A percentile compares a stretch with the other conserved stretches of the same genome.
These are phyloP conservation scores for Cyprinodon brontotheroides DNA, from an alignment of 2,113 vertebrate species.

Conservation along the genomic window DNA sequence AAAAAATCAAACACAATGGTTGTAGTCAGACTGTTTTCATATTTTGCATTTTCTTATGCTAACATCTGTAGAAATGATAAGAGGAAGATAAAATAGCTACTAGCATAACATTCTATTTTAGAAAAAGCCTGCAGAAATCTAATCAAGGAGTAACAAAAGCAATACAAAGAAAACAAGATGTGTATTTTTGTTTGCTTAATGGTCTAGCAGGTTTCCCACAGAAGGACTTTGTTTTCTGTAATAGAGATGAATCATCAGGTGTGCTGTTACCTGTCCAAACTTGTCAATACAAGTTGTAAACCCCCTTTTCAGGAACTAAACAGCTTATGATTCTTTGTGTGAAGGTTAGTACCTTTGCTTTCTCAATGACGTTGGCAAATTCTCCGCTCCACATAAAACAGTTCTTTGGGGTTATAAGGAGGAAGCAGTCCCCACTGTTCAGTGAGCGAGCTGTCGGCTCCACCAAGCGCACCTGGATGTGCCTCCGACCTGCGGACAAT, in stretches of 20 bases:
- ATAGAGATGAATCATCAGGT: not conserved
- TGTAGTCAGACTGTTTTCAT: not conserved
- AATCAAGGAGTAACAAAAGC: not conserved
- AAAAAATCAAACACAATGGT: not conserved
- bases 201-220: not conserved
- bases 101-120: not conserved
- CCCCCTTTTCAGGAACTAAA: not conserved
- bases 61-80: not conserved
- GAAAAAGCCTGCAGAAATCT: not conserved
- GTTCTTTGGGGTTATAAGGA: constrained; percentile 80
- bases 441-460: constrained; percentile 79
- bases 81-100: no score
- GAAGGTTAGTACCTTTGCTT: constrained; percentile 76
- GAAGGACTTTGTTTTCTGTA: not conserved
- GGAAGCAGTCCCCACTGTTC: constrained; percentile 85
- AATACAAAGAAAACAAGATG: not conserved
- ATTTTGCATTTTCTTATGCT: not conserved
- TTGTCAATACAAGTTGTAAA: not conserved
- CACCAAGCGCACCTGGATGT: constrained; percentile 82
- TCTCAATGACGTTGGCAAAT: constrained; percentile 84
- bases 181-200: not conserved
- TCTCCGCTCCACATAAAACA: constrained; percentile 84
- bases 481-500: constrained; percentile 74
- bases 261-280: not conserved
- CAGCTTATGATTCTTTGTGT: not conserved